Conservation (phyloP, 2,113 vertebrate species). For the Eleginops maclovinus region DNA sequence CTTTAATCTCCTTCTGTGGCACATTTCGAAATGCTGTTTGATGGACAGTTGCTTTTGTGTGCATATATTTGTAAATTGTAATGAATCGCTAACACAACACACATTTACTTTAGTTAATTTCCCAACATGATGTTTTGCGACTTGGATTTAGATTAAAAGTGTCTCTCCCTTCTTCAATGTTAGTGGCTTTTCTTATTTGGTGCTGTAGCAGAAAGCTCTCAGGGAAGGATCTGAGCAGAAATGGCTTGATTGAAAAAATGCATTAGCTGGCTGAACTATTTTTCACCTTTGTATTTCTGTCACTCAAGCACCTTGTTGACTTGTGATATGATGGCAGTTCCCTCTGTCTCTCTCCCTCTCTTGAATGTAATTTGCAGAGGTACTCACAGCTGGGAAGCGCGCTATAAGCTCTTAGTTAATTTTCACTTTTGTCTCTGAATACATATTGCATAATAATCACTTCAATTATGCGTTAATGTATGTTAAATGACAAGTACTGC, state of each 20-base stretch:
- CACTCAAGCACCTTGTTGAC: conserved; percentile 15
- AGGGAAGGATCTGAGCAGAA: not conserved
- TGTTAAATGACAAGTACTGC: conserved; percentile 26
- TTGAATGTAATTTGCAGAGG: conserved; percentile 28
- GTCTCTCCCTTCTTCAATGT: not conserved
- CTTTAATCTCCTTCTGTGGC: not conserved
- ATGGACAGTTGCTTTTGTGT: not conserved
- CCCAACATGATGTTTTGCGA: not conserved
- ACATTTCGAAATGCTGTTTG: conserved; percentile 2
- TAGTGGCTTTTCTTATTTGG: not conserved
- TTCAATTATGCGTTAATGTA: conserved; percentile 37
- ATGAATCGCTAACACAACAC: conserved; percentile 14
- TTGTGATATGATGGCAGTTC: conserved; percentile 13
- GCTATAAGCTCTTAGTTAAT: conserved; percentile 24
- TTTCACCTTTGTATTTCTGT: conserved; percentile 9
- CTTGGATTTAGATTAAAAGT: conserved; percentile 1
- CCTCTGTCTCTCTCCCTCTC: not conserved
- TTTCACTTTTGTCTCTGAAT: conserved; percentile 43
- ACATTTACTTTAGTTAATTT: conserved; percentile 10
- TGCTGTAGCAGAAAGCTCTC: not conserved
- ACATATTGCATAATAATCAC: conserved; percentile 46
- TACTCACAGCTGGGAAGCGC: conserved; percentile 21
- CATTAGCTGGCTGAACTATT: not conserved
- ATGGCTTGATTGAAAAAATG: not conserved
- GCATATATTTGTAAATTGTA: conserved; percentile 6